Evolutionary conservation across 2,888 invertebrate genomes (phyloP).

Genomic region (Eupithecia abbreviata): DNA sequence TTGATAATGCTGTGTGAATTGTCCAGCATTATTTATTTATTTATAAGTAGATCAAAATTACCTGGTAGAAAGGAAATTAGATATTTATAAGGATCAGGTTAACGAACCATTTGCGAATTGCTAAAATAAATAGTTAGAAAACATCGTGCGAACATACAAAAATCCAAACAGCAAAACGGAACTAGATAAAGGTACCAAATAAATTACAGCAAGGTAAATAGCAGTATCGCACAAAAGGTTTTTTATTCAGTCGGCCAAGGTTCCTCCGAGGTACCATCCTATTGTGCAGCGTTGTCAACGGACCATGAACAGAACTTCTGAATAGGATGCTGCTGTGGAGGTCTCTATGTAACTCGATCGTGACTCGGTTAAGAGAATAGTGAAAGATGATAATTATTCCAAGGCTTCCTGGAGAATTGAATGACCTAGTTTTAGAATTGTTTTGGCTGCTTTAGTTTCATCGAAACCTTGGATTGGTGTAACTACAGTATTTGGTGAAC

Average conservation of each 20-base stretch:
- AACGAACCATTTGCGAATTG: not conserved
- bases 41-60: not conserved
- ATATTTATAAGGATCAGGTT: not conserved
- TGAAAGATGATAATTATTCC: slow-evolving; percentile 13
- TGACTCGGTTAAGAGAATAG: slow-evolving; percentile 9
- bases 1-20: too few species aligned
- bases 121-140: not conserved
- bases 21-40: too few species aligned
- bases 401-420: slow-evolving; percentile 6
- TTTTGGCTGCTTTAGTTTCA: not conserved
- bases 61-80: not conserved
- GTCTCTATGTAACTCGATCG: slow-evolving; percentile 17
- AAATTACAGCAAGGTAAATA: not conserved
- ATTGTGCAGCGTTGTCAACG: slow-evolving; percentile 57
- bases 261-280: slow-evolving; percentile 44
- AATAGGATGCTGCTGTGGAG: slow-evolving; percentile 45
- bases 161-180: not conserved
- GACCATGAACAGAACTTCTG: slow-evolving; percentile 54
- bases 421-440: not conserved
- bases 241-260: slow-evolving; percentile 58
- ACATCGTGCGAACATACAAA: not conserved
- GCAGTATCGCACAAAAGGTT: slow-evolving; percentile 26
- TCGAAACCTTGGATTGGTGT: not conserved
- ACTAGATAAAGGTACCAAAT: not conserved
- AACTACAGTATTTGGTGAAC: not conserved